Evolutionary conservation across 2,113 vertebrate genomes (phyloP), one percentile per base, ranked within the genome.

Genomic region (Oncorhynchus nerka): DNA sequence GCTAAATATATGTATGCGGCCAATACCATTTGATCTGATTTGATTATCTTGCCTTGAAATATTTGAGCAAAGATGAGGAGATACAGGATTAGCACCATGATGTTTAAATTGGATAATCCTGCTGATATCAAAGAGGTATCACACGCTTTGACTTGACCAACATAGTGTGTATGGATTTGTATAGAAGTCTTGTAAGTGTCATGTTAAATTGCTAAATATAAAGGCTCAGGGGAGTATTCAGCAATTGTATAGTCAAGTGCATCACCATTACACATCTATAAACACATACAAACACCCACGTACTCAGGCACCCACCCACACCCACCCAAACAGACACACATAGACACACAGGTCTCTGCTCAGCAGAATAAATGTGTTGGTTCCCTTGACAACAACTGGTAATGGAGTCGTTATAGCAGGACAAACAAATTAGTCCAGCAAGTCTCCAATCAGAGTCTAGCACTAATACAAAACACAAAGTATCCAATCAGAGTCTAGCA

Each of bases 331-430:
- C 32, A 6, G 75, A 76, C 71, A 80, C 87, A n/a, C 48, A 32
- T 45, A 45, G 39, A 45, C 9, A 45, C 39, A 72, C 26, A 74
- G 76, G 71, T 66, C 73, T 75, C 51, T 39, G 81, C 68, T 62
- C 34, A 77, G 75, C 76, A 83, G 67, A 84, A 84, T 86, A 89
- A 90, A 88, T 83, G 86, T 73, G 87, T 87, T 80, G 79, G 91
- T 91, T 91, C 87, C 88, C 89, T 88, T 88, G 92, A 90, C 92
- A 83, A 92, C 87, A 71, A 77, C 39, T 11, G 39, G 86, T 88
- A 85, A 92, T 90, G 85, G 83, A 87, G 86, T 82, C 86, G 84
- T 45, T 45, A 45, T 79, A 84, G 79, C 62, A 80, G 80, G 80
- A 85, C 86, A 87, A 87, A 87, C 83, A 88, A 83, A 89, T 89